phyloP scores from a whole-genome alignment of 1,140 invertebrate species.

The Drusus annulatus region DNA sequence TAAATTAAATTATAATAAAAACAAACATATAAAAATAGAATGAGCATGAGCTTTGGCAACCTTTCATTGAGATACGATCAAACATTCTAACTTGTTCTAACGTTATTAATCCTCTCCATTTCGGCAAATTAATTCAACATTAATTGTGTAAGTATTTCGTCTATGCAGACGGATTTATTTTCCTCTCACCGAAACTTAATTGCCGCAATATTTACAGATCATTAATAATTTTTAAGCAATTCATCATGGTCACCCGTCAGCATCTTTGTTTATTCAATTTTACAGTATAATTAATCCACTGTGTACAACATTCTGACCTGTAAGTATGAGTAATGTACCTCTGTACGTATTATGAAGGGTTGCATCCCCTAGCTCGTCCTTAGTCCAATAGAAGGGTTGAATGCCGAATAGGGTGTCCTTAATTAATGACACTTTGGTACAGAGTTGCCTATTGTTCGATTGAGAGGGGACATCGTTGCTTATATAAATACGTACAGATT shows the following conservation, averaged over 20 bases:
- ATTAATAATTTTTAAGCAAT: constrained; percentile 22
- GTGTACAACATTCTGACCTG: constrained; percentile 24
- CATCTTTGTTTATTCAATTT: constrained; percentile 45
- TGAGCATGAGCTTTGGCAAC: too few relatives aligned
- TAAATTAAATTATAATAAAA: too few relatives aligned
- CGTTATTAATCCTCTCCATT: background rate
- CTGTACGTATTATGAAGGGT: constrained; percentile 1
- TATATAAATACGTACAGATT: constrained; percentile 1
- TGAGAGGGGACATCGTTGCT: background rate
- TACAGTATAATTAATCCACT: constrained; percentile 35
- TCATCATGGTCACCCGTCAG: constrained; percentile 14
- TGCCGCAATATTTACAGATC: constrained; percentile 16
- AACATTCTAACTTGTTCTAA: background rate
- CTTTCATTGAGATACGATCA: background rate
- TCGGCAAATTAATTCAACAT: background rate
- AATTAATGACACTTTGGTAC: constrained; percentile 37
- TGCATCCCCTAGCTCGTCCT: background rate
- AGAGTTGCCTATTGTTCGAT: constrained; percentile 28
- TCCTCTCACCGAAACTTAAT: constrained; percentile 11
- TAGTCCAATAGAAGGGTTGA: constrained; percentile 30
- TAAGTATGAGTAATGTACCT: constrained; percentile 36
- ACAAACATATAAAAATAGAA: too few relatives aligned
- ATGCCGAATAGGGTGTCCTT: constrained; percentile 6
- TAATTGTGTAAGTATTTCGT: background rate
- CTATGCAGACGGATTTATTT: background rate